Evolutionary conservation across 2,888 invertebrate genomes (phyloP).

Genomic region (Ectemnius lituratus): DNA sequence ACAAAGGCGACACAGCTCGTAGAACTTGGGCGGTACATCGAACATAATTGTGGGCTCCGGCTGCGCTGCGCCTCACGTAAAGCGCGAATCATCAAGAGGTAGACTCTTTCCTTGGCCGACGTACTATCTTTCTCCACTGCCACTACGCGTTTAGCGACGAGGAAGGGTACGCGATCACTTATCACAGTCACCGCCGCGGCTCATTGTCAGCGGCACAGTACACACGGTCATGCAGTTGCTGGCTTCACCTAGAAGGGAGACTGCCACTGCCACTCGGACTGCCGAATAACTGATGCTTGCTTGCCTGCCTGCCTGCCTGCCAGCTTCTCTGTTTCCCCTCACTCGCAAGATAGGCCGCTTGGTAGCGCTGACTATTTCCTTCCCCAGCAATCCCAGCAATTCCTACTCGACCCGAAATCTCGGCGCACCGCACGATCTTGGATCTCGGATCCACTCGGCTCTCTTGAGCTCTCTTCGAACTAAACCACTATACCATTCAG

Average conservation of each 20-base stretch:
- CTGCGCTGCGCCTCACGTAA: slow-evolving; percentile 68
- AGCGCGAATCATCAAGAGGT: slow-evolving; percentile 71
- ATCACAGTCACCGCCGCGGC: slow-evolving; percentile 74
- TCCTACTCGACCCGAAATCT: too few relatives aligned
- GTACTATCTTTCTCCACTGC: slow-evolving; percentile 72
- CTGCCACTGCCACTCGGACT: slow-evolving; percentile 11
- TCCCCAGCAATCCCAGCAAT: neutral
- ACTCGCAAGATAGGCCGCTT: neutral
- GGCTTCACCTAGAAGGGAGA: slow-evolving; percentile 37
- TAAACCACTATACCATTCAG: too few relatives aligned
- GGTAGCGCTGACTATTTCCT: neutral
- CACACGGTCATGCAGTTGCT: slow-evolving; percentile 45
- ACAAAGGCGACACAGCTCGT: slow-evolving; percentile 96
- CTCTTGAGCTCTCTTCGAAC: too few relatives aligned
- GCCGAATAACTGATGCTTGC: too few relatives aligned
- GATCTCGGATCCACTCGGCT: too few relatives aligned
- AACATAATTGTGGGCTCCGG: slow-evolving; percentile 85
- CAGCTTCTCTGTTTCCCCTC: neutral
- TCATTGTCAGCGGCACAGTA: slow-evolving; percentile 74
- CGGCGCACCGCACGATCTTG: too few relatives aligned
- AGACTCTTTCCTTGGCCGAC: slow-evolving; percentile 55
- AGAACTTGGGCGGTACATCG: slow-evolving; percentile 95
- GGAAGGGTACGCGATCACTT: slow-evolving; percentile 69
- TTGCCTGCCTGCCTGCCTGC: neutral
- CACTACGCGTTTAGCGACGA: slow-evolving; percentile 63